Evolutionary conservation across 1,140 invertebrate genomes (phyloP).

Genomic region (Drosophila truncata): DNA sequence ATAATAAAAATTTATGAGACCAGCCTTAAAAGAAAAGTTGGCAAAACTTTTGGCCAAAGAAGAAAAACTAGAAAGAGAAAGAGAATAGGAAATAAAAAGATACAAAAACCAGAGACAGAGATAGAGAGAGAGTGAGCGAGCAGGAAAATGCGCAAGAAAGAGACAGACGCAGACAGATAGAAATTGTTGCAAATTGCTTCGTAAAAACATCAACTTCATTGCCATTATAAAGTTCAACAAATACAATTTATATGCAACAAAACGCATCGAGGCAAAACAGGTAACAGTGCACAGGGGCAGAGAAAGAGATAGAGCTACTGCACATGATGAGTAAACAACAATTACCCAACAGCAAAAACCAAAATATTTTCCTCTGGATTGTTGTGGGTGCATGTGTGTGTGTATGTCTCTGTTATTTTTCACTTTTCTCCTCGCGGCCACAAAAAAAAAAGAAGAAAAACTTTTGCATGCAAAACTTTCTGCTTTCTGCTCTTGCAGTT

Average conservation of each 20-base stretch:
- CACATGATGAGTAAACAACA: slow-evolving; percentile 61
- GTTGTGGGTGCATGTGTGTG: slow-evolving; percentile 17
- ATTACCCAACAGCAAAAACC: slow-evolving; percentile 52
- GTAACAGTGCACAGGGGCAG: not conserved
- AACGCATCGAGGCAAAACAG: slow-evolving; percentile 31
- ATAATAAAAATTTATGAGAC: slow-evolving; percentile 54
- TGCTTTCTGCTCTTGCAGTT: slow-evolving; percentile 14
- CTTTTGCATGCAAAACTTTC: slow-evolving; percentile 35
- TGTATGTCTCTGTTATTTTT: slow-evolving; percentile 12
- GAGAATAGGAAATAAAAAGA: slow-evolving; percentile 4
- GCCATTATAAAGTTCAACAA: slow-evolving; percentile 57
- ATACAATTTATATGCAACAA: slow-evolving; percentile 50
- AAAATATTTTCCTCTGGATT: slow-evolving; percentile 33
- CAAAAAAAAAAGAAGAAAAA: slow-evolving; percentile 18
- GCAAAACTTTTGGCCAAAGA: slow-evolving; percentile 23
- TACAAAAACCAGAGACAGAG: not conserved
- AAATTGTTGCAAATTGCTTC: slow-evolving; percentile 49
- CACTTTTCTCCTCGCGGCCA: slow-evolving; percentile 13
- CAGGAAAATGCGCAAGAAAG: not conserved
- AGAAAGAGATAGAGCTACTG: not conserved
- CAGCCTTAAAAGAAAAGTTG: slow-evolving; percentile 50
- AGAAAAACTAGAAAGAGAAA: slow-evolving; percentile 4
- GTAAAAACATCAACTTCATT: slow-evolving; percentile 55
- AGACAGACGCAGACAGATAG: not conserved
- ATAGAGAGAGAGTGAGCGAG: not conserved